Conservation (phyloP, 30 jellyfish, hydroid and myxozoan species). For the Aurelia sp. region DNA sequence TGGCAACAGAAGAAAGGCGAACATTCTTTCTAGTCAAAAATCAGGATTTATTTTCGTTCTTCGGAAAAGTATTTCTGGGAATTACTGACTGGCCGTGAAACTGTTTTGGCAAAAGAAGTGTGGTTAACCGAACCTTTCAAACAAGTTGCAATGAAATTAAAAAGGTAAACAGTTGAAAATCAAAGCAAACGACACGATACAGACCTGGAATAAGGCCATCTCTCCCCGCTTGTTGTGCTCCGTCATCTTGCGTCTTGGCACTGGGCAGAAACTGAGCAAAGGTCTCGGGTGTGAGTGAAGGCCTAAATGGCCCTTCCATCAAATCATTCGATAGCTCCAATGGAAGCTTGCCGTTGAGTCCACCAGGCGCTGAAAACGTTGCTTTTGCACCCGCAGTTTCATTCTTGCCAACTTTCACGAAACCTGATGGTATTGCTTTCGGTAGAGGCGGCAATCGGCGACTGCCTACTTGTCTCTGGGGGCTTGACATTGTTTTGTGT, state of each 20-base stretch:
- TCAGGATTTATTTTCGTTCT: too few species aligned
- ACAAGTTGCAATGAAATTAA: not conserved
- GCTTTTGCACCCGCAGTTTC: constrained; percentile 13
- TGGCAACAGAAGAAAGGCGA: too few species aligned
- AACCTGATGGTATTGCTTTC: constrained; percentile 44
- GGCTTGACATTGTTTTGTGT: constrained; percentile 75
- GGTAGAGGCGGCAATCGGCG: constrained; percentile 93
- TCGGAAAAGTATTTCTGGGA: too few species aligned
- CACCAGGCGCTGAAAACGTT: constrained; percentile 16
- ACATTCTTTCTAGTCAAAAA: too few species aligned
- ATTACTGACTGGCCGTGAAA: too few species aligned
- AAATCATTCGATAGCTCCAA: constrained; percentile 56
- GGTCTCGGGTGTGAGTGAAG: constrained; percentile 61
- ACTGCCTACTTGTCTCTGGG: constrained; percentile 87
- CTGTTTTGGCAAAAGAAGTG: too few species aligned
- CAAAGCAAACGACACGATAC: not conserved
- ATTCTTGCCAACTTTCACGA: constrained; percentile 43
- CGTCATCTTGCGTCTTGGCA: not conserved
- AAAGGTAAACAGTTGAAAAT: not conserved
- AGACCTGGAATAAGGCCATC: constrained; percentile 51
- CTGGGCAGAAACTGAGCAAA: constrained; percentile 29
- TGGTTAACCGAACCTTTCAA: constrained; percentile 27
- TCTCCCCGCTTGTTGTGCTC: constrained; percentile 2
- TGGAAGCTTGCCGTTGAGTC: constrained; percentile 19
- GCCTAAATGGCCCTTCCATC: constrained; percentile 80